Base-by-base conservation (phyloP, 2,888 invertebrate genomes). In the Teleogryllus oceanicus region DNA sequence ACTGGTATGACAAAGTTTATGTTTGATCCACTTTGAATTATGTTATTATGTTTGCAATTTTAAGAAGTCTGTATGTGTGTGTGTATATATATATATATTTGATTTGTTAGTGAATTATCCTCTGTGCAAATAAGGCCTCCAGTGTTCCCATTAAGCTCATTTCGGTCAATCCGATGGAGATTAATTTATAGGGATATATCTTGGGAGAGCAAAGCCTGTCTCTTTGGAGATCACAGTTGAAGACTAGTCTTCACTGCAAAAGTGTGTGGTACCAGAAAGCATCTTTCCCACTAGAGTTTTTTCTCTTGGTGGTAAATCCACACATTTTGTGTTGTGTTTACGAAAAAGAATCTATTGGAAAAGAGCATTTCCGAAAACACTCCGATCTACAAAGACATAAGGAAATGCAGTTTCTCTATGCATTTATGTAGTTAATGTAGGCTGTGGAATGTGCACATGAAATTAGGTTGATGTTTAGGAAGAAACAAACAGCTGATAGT, bases 361-460 rank as follows among this genome's bases (percentile, higher is more conserved):
- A 94, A 94, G 94, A 93, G 94, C 94, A 93, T 93, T 92, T 93
- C 92, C 91, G 92, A 92, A 93, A 92, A 92, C 93, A 94, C 94
- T 93, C 94, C 94, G 93, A 92, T 89, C 86, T 81, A 78, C 78
- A 77, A 75, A 81, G 80, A 81, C 77, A 74, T 77, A 20, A 24
- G 81, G 76, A 78, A 21, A 49, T n/a, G 81, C 62, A 78, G 79
- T 78, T 49, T 21, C 78, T 75, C 21, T 18, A 11, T 50, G 50
- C 18, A 18, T 50, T 75, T 76, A 62, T 62, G 62, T 62, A 62
- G 62, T 62, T 37, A 37, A 37, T 37, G 37, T 37, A 37, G 37
- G 62, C n/a, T 62, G n/a, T 13, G n/a, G n/a, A 18, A 62, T 62
- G 62, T 62, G 62, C 13, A 62, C 62, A 18, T 62, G 62, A 18